Conservation (phyloP, 2,797 vertebrate species). For the Notamacropus eugenii region DNA sequence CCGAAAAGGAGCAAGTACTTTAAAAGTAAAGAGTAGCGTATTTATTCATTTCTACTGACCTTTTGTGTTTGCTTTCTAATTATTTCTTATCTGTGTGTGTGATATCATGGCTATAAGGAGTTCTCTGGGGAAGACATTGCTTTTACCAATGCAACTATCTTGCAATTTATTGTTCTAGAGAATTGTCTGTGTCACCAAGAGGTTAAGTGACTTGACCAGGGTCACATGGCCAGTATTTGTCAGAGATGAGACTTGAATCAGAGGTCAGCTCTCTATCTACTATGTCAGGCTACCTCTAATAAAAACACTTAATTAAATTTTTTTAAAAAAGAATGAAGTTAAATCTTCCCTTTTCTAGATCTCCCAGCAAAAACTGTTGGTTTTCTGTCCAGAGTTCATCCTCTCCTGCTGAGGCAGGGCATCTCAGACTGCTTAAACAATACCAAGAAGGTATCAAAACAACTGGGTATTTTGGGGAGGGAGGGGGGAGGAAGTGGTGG, state of each 20-base stretch:
- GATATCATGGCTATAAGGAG: background rate
- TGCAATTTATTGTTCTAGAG: background rate
- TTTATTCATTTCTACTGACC: background rate
- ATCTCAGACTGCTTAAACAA: background rate
- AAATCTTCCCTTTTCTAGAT: background rate
- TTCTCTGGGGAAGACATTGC: background rate
- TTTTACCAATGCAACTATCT: background rate
- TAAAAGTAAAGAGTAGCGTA: background rate
- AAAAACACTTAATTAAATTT: background rate
- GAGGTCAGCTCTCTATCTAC: background rate
- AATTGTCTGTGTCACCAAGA: background rate
- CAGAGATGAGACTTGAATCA: background rate
- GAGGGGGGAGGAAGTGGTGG: background rate
- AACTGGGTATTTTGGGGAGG: background rate
- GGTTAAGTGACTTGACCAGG: background rate
- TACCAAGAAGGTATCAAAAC: background rate
- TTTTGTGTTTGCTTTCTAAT: background rate
- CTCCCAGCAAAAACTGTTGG: background rate
- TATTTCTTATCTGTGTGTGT: background rate
- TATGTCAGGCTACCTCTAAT: background rate
- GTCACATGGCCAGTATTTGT: background rate
- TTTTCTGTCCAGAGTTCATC: background rate
- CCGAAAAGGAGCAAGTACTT: background rate
- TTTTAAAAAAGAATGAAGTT: background rate
- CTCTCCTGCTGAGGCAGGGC: background rate